Conservation (phyloP, 2,888 invertebrate species). For the Sceliomorpha sp. region DNA sequence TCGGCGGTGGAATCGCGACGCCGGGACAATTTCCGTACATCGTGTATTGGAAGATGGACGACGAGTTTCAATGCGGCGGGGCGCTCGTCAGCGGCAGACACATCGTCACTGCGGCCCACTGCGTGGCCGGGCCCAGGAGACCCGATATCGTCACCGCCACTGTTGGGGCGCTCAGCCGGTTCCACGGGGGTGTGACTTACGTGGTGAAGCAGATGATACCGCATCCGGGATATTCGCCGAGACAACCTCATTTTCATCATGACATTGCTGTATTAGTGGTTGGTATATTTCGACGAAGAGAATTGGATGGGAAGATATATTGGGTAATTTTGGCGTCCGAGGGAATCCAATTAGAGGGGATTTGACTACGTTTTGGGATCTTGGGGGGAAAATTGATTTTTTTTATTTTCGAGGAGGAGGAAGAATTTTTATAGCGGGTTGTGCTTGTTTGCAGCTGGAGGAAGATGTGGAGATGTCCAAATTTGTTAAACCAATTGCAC, state of each 20-base stretch:
- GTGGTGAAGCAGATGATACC: conserved; percentile 5
- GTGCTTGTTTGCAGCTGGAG: background rate
- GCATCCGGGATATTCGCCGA: background rate
- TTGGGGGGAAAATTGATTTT: too few relatives aligned
- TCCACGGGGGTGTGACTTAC: background rate
- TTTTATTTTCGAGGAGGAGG: too few relatives aligned
- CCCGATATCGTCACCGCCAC: background rate
- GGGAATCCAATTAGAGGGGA: too few relatives aligned
- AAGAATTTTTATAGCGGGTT: too few relatives aligned
- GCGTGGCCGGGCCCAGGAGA: background rate
- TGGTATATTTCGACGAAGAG: too few relatives aligned
- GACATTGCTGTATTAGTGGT: conserved; percentile 20
- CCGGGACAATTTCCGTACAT: conserved; percentile 9
- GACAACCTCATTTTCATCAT: background rate
- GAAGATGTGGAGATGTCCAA: background rate
- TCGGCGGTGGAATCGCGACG: too few relatives aligned
- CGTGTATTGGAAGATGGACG: conserved; percentile 5
- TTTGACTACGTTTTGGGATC: too few relatives aligned
- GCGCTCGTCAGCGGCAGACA: conserved; percentile 10
- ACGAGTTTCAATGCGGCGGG: conserved; percentile 8
- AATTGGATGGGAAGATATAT: too few relatives aligned
- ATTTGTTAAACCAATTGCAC: background rate
- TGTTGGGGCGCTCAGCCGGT: background rate
- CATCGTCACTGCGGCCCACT: conserved; percentile 27
- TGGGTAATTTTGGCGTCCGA: conserved; percentile 1